Conservation (phyloP, 2,113 vertebrate species). For the Hemibagrus wyckioides region DNA sequence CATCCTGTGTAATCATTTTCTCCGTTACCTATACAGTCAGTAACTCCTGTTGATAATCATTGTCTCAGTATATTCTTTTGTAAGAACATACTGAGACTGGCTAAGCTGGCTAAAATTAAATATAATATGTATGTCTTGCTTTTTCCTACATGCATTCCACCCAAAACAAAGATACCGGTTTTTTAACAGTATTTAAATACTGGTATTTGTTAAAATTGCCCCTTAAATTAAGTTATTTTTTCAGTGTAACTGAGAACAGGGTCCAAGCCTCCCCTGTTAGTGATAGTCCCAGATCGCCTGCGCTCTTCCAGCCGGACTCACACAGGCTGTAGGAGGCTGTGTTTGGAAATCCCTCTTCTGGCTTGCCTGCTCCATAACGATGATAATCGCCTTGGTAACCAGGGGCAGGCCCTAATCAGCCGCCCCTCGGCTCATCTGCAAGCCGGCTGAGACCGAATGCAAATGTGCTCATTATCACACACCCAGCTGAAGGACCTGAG, state of each 20-base stretch:
- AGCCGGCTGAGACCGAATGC: constrained; percentile 49
- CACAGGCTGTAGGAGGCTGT: constrained; percentile 10
- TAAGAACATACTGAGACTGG: too few species aligned
- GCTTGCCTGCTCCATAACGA: constrained; percentile 38
- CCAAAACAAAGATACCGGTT: neutral
- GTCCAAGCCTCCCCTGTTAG: neutral
- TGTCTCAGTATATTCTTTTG: neutral
- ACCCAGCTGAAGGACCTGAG: constrained; percentile 39
- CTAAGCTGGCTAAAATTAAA: neutral
- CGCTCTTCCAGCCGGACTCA: constrained; percentile 27
- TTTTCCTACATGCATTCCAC: neutral
- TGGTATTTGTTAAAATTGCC: neutral
- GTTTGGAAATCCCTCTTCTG: constrained; percentile 45
- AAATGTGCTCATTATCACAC: constrained; percentile 55
- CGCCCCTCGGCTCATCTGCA: constrained; percentile 43
- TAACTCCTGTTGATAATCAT: neutral
- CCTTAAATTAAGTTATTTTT: neutral
- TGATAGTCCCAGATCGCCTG: neutral
- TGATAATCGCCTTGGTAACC: constrained; percentile 57
- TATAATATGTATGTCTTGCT: neutral
- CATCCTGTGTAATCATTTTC: neutral
- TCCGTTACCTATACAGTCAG: neutral
- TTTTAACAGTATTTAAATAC: neutral
- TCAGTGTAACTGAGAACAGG: neutral
- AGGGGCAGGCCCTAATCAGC: constrained; percentile 57